These are phyloP conservation scores for Rafetus swinhoei DNA, from an alignment of 2,113 vertebrate genomes.

Conservation along the genomic window DNA sequence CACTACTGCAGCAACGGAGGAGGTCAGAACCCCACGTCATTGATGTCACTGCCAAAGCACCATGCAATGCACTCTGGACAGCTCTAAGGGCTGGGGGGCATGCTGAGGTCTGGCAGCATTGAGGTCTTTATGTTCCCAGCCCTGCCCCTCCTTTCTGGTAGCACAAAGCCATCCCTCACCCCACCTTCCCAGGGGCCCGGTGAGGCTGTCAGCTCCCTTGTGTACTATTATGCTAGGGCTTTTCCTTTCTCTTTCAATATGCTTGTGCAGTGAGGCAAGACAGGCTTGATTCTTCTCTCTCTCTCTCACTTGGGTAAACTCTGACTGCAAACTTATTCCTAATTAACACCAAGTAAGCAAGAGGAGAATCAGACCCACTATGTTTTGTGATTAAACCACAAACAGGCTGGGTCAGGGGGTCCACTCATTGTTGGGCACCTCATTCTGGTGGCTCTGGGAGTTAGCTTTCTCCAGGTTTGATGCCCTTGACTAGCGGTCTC, in stretches of 20 bases:
- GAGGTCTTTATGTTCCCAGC: too few species aligned
- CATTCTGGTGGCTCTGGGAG: neutral
- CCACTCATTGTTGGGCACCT: neutral
- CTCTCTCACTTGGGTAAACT: neutral
- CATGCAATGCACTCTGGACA: too few species aligned
- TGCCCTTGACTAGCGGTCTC: neutral
- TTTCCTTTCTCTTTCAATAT: neutral
- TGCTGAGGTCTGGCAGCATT: too few species aligned
- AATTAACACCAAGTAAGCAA: neutral
- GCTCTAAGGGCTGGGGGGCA: too few species aligned
- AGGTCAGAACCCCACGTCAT: too few species aligned
- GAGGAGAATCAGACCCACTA: neutral
- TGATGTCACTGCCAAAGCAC: too few species aligned
- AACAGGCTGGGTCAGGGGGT: neutral
- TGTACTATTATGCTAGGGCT: neutral
- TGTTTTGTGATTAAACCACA: neutral
- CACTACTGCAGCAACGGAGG: too few species aligned
- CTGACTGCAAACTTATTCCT: neutral
- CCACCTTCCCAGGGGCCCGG: too few species aligned
- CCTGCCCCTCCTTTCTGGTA: too few species aligned
- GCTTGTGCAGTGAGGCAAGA: conserved; percentile 23
- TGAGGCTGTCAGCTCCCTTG: too few species aligned
- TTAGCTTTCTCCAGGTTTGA: neutral
- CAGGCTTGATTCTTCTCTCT: neutral
- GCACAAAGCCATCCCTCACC: too few species aligned